Conservation (phyloP, 2,888 invertebrate genomes). For the Drosophila barbarae region DNA sequence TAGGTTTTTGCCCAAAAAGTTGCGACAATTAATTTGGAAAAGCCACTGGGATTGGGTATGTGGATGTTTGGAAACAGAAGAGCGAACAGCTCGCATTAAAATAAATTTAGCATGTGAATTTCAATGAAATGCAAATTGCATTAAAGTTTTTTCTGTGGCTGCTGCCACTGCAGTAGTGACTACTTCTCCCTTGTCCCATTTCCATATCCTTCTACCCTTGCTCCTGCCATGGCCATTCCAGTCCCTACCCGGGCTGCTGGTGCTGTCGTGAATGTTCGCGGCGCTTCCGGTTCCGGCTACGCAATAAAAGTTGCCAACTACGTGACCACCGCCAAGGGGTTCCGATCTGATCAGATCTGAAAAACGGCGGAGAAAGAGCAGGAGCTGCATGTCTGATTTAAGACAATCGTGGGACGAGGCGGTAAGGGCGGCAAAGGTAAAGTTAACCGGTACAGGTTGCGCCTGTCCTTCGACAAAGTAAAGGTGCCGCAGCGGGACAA, state of each 20-base stretch:
- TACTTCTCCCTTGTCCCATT: constrained; percentile 7
- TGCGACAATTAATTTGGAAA: constrained; percentile 22
- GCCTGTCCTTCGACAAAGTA: constrained; percentile 1
- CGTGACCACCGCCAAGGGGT: constrained; percentile 45
- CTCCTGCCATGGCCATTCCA: neutral
- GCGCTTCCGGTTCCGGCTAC: constrained; percentile 60
- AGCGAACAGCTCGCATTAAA: constrained; percentile 27
- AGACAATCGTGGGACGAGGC: constrained; percentile 29
- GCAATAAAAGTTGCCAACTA: constrained; percentile 60
- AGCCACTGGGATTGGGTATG: constrained; percentile 3
- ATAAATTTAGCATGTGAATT: constrained; percentile 50
- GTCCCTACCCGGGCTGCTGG: constrained; percentile 2
- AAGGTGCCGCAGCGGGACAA: neutral
- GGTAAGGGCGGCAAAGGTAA: neutral
- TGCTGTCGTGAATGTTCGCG: constrained; percentile 39
- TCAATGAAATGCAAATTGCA: constrained; percentile 61
- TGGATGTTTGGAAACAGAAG: constrained; percentile 1
- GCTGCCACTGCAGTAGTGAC: constrained; percentile 14
- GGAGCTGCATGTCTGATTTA: constrained; percentile 32
- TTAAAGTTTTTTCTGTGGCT: constrained; percentile 43
- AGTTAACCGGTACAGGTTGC: constrained; percentile 24
- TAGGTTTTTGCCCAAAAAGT: constrained; percentile 25
- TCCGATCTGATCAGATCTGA: constrained; percentile 10
- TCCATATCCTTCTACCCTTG: constrained; percentile 9
- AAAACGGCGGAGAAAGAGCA: neutral